Evolutionary conservation across 1,140 invertebrate species (phyloP).

Genomic region (Orius laevigatus): DNA sequence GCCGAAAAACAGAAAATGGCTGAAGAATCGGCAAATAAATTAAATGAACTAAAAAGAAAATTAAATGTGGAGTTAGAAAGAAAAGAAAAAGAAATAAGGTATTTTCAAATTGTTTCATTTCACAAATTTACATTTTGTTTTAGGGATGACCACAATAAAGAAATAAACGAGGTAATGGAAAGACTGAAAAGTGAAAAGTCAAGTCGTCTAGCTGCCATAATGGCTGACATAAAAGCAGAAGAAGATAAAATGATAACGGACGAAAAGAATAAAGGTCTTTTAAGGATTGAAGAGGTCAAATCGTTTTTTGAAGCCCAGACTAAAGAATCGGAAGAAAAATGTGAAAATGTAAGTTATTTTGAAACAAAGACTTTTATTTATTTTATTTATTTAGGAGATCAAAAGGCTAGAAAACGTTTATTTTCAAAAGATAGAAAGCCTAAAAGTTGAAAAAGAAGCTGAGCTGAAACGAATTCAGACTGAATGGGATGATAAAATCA

Average conservation of each 20-base stretch:
- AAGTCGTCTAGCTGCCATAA: background rate
- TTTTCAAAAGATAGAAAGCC: background rate
- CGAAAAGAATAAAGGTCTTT: constrained; percentile 6
- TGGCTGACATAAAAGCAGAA: background rate
- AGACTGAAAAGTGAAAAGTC: constrained; percentile 11
- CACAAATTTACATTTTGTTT: background rate
- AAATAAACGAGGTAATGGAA: constrained; percentile 4
- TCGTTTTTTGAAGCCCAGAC: constrained; percentile 7
- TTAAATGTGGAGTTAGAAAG: constrained; percentile 13
- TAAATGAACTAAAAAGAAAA: constrained; percentile 14
- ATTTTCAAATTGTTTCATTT: constrained; percentile 9
- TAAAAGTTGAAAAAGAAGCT: constrained; percentile 12
- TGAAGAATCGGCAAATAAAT: constrained; percentile 13
- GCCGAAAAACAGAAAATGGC: constrained; percentile 5
- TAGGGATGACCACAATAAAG: constrained; percentile 2
- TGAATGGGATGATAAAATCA: constrained; percentile 15
- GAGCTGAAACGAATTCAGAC: constrained; percentile 9
- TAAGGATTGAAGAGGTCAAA: constrained; percentile 9
- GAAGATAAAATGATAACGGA: background rate
- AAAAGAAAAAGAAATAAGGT: constrained; percentile 16
- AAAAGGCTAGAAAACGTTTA: constrained; percentile 4
- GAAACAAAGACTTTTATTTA: constrained; percentile 2
- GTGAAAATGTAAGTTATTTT: background rate
- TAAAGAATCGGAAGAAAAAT: constrained; percentile 12
- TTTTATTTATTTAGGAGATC: constrained; percentile 9